Evolutionary conservation across 1,140 invertebrate species (phyloP).

Genomic region (Papilio xuthus): DNA sequence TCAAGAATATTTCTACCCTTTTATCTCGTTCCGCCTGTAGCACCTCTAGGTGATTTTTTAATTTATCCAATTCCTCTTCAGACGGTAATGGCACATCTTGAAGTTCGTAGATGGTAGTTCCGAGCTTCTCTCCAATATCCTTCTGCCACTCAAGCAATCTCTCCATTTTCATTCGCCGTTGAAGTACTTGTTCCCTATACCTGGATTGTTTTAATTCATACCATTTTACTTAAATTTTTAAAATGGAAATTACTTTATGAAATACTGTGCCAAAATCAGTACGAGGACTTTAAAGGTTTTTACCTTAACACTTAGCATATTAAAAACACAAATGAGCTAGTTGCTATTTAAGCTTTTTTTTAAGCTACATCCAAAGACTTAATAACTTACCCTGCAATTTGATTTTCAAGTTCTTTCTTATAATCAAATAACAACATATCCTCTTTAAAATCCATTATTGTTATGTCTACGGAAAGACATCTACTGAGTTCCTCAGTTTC

Average conservation of each 20-base stretch:
- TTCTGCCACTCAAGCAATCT: conserved; percentile 72
- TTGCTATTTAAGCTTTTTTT: too few species aligned
- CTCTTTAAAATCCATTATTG: conserved; percentile 66
- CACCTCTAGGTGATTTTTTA: conserved; percentile 79
- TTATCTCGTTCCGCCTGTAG: conserved; percentile 82
- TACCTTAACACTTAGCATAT: too few species aligned
- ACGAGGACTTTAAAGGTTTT: too few species aligned
- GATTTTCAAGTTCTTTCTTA: conserved; percentile 69
- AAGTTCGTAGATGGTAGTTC: conserved; percentile 72
- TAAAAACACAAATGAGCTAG: too few species aligned
- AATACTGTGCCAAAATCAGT: not conserved
- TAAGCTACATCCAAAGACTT: not conserved
- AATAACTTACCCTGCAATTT: conserved; percentile 65
- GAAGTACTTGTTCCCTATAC: conserved; percentile 71
- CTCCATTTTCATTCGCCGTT: conserved; percentile 69
- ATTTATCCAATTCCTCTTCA: conserved; percentile 79
- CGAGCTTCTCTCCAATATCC: conserved; percentile 73
- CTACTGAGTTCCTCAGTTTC: conserved; percentile 72
- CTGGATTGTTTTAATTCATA: conserved; percentile 44
- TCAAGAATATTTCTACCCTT: conserved; percentile 79
- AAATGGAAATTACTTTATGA: not conserved
- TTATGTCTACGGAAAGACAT: conserved; percentile 70
- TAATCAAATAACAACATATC: conserved; percentile 71
- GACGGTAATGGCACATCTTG: conserved; percentile 78
- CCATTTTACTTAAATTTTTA: not conserved